Conservation (phyloP, 2,888 invertebrate genomes). For the Drosophila cracens region DNA sequence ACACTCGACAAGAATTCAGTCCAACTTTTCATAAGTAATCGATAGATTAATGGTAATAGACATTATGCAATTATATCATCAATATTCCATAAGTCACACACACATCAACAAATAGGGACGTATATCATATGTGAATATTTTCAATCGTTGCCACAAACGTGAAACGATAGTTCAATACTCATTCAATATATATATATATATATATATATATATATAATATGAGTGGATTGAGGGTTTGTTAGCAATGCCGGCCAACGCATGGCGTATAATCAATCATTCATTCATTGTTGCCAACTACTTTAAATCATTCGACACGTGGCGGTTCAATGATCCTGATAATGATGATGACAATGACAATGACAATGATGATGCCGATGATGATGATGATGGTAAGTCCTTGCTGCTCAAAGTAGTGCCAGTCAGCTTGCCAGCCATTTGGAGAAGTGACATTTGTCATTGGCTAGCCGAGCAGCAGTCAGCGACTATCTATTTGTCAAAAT, state of each 20-base stretch:
- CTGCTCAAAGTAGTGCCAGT: conserved; percentile 22
- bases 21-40: conserved; percentile 19
- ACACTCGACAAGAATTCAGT: neutral
- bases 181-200: too few species aligned
- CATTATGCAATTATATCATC: conserved; percentile 31
- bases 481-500: neutral
- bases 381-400: conserved; percentile 15
- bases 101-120: conserved; percentile 21
- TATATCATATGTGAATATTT: neutral
- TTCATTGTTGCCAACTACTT: conserved; percentile 63
- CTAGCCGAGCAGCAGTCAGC: neutral
- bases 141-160: neutral
- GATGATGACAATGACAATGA: conserved; percentile 11
- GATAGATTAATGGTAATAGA: conserved; percentile 12
- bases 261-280: conserved; percentile 71
- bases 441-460: conserved; percentile 40
- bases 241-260: conserved; percentile 18
- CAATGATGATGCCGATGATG: conserved; percentile 23
- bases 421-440: conserved; percentile 37
- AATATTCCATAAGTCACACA: conserved; percentile 14
- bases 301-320: conserved; percentile 60
- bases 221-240: neutral
- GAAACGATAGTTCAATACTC: neutral
- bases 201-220: too few species aligned
- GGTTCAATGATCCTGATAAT: neutral